Base-by-base conservation (phyloP, 2,888 invertebrate genomes). In the Phytoseiulus persimilis region DNA sequence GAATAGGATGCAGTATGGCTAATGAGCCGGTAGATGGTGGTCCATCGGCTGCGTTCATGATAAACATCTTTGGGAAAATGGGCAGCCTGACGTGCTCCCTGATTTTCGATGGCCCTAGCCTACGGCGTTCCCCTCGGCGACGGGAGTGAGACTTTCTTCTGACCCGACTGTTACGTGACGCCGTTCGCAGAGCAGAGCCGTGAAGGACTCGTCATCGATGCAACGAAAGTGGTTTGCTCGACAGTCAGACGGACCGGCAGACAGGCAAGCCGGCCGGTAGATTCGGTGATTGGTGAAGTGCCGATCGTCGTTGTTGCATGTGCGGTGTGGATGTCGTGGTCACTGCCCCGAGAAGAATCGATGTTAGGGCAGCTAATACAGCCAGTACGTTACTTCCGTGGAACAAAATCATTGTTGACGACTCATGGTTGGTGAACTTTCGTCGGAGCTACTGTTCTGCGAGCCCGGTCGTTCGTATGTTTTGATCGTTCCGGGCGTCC, bases 321-420 rank as follows among this genome's bases (percentile, higher is more conserved):
- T 65, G 65, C 65, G 65, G 65, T 65, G 65, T 65, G 65, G 65
- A 65, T 65, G 65, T 65, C 65, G 65, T 65, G 65, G 65, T 65
- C 65, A 65, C 65, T 65, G 65, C 65, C 65, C 65, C 65, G 65
- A 3, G 23, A 65, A 65, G 65, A 65, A 65, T 65, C 65, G 65
- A 65, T 65, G 65, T 65, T 65, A 28, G 65, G 65, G 23, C 18
- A 65, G 65, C 65, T 65, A 65, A 65, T 65, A 65, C 65, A 23
- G 5, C 65, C 65, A 65, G 28, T 65, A 65, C 18, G 65, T 65
- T 65, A 65, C 65, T 65, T 65, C 65, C 65, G 65, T 28, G 65
- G 2, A 65, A 65, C 65, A 65, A 65, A 23, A 65, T 65, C 65
- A 65, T 65, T 65, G 65, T 65, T 65, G 65, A 65, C 65, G 65